Evolutionary conservation across 2,888 invertebrate species (phyloP), one percentile per base, ranked within the genome.

Genomic region (Aphodius granarius): DNA sequence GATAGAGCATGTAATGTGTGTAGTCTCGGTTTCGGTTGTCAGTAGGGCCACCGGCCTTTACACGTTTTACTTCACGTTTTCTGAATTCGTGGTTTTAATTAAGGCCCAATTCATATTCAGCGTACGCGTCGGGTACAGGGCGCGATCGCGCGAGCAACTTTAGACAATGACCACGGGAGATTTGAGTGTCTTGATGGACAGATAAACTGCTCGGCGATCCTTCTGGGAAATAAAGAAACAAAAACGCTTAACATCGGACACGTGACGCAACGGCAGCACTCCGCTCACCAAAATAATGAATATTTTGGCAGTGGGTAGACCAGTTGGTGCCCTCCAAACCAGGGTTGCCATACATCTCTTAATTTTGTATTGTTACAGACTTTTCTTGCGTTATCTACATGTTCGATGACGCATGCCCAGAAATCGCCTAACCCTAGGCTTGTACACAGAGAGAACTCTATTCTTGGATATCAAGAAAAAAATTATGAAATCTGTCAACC

Each of bases 131-230:
- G 20, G 3, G 68, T 68, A 68, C 68, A 19, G 1, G 43, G 43
- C 20, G 68, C 68, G 68, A 20, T 22, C 68, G 68, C n/a, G 68
- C 68, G 68, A 21, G 21, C 77, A 76, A 76, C 76, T 76, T 77
- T 75, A 79, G 77, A 79, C 79, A 79, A 79, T 79, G 78, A 79
- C 21, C 68, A 66, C 19, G 19, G 76, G 78, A 77, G 76, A 78
- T 79, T 79, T 78, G 74, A 76, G 77, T 22, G 68, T 78, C 77
- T 78, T 77, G 79, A 79, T 79, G 78, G 74, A 66, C 73, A 79
- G 80, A 80, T 79, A 80, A 78, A 77, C n/a, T n/a, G n/a, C n/a
- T n/a, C 79, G 76, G 76, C 43, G 43, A 73, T 77, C 79, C 79
- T 80, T 80, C 80, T 76, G 71, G 75, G 80, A 80, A 80, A 79